Base-by-base conservation (phyloP, 1,140 invertebrate species). In the Sinella curviseta region DNA sequence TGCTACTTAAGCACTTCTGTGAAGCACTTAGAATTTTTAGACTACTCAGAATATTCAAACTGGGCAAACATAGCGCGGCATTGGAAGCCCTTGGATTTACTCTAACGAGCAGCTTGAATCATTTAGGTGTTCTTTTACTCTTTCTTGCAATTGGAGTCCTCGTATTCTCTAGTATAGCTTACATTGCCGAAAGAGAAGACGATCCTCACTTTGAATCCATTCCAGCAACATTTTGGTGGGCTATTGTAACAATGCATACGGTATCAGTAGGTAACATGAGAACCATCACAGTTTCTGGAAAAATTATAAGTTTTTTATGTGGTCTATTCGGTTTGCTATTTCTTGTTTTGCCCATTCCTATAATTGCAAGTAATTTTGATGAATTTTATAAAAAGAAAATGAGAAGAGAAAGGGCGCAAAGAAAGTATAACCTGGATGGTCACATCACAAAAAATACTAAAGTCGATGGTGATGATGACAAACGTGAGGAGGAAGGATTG, bases 211-310 rank as follows among this genome's bases (percentile, higher is more conserved):
- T 79, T 33, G 28, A 33, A 26, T 48, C 34, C 77, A 79, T 79
- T 79, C 78, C 78, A 33, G 34, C 77, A 2, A 76, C 8, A 8
- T 78, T 79, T 36, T 79, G 78, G 78, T 79, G 78, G 78, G 78
- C 78, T 4, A 8, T 79, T 17, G 77, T 79, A 8, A 79, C 78
- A 79, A 78, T 79, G 78, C 77, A 74, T 16, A 79, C 78, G 36
- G 77, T 79, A 48, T 48, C 39, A 12, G 39, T 48, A 8, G 39
- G 39, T 12, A 20, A 48, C 39, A 20, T 48, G 39, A 8, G 39
- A 48, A 48, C 39, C 8, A 48, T 48, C 8, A 48, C 39, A 12
- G 39, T 48, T 8, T 20, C 20, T 8, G 39, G 39, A 48, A 48
- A 48, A 48, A 20, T 8, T 12, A 20, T 48, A 8, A 48, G 39